Evolutionary conservation across 2,888 invertebrate species (phyloP), one percentile per base, ranked within the genome.

Genomic region (Agrilus mali): DNA sequence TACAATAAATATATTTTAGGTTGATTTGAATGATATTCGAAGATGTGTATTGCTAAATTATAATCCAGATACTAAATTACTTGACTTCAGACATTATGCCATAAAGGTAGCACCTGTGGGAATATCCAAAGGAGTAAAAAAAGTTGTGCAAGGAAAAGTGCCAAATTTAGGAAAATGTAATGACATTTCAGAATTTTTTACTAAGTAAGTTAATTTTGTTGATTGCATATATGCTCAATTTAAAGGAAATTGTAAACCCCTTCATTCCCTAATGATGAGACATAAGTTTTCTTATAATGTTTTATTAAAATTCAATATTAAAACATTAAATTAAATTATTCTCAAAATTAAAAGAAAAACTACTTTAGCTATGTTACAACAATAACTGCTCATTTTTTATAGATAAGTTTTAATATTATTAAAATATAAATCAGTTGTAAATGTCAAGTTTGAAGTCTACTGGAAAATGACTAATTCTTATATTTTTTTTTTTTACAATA

Each of bases 81-180:
- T 98, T 40, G 95, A 96, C 58, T 82, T 97, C 63, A 73, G 97
- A 35, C 97, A 98, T 66, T 98, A 93, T 64, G 84, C 87, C n/a
- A 87, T 98, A 52, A 84, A 87, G 67, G 82, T 89, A 10, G 82
- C 84, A 5, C 95, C 97, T 0, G 83, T 88, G 1, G 97, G 96
- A 14, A 69, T 97, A 33, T 88, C 89, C 34, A 85, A 78, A 60
- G 85, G 89, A 13, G 85, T 96, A 1, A 94, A 95, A 62, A 97
- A 96, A 70, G 74, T 98, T 49, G 80, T 94, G 7, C 82, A 83
- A 66, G 85, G 87, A 20, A 92, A 87, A 71, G 77, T 98, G 48
- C 97, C 97, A 0, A 86, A 97, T 70, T 70, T 98, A 35, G 76
- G 85, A 37, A 75, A 75, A 36, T 90, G 84, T 63, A 74, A 80